These are phyloP conservation scores for Zaprionus bogoriensis DNA, from an alignment of 2,888 invertebrate genomes.

Conservation along the genomic window DNA sequence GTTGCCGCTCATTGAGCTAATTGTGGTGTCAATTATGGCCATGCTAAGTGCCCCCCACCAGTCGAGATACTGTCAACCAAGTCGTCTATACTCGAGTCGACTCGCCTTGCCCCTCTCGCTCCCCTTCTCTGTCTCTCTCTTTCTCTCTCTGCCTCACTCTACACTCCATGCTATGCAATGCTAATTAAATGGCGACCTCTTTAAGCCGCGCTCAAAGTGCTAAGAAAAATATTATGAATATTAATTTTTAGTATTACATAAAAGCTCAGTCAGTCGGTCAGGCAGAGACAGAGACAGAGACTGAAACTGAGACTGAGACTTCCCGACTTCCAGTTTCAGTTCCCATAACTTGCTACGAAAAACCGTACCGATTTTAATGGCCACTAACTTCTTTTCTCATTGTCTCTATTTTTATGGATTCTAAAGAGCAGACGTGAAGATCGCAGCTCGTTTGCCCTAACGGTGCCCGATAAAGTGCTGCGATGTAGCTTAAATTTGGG, in stretches of 20 bases:
- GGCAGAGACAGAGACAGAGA: too few species aligned
- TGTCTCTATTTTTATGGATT: neutral
- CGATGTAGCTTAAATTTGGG: too few species aligned
- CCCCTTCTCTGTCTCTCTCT: neutral
- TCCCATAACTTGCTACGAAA: neutral
- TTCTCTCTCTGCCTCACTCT: neutral
- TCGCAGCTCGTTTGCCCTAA: too few species aligned
- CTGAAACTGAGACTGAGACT: neutral
- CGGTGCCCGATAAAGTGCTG: too few species aligned
- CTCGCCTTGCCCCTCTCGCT: neutral
- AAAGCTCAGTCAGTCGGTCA: neutral
- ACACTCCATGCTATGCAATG: too few species aligned
- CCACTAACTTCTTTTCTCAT: neutral
- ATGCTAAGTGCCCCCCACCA: slow-evolving; percentile 37
- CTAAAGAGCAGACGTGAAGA: too few species aligned
- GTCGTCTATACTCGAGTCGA: neutral
- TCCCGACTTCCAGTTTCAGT: neutral
- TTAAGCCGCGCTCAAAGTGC: slow-evolving; percentile 5
- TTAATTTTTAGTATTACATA: neutral
- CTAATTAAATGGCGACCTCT: slow-evolving; percentile 15
- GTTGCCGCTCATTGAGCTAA: slow-evolving; percentile 52
- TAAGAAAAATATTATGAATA: neutral
- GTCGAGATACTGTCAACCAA: slow-evolving; percentile 32
- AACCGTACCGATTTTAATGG: neutral
- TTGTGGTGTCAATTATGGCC: slow-evolving; percentile 68